Percentiles rank a stretch among this genome's conserved stretches.
Evolutionary conservation across 53 echinoderm and acorn worm genomes (phyloP).

Genomic region (Paracentrotus lividus): DNA sequence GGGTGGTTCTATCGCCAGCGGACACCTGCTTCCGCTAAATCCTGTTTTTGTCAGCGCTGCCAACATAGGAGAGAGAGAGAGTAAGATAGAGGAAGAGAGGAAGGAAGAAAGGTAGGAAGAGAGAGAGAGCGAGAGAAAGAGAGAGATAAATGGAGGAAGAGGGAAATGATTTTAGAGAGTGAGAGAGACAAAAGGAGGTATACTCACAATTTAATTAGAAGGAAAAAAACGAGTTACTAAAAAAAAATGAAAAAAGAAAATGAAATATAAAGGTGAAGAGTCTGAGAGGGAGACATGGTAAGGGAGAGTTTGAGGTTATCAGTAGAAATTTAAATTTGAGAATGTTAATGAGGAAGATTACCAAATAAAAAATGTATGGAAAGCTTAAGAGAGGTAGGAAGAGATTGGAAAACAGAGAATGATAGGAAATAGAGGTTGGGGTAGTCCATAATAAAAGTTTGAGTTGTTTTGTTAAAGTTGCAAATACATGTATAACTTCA

Average conservation of each 20-base stretch:
- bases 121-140: neutral
- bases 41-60: conserved; percentile 71
- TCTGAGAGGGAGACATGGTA: too few relatives aligned
- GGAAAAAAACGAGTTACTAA: too few relatives aligned
- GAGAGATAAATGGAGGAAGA: conserved; percentile 14
- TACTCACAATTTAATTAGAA: too few relatives aligned
- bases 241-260: too few relatives aligned
- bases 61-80: neutral
- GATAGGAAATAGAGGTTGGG: neutral
- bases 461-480: conserved; percentile 18
- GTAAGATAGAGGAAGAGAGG: neutral
- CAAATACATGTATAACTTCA: conserved; percentile 1
- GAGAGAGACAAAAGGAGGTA: too few relatives aligned
- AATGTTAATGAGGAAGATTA: neutral
- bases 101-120: neutral
- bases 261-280: too few relatives aligned
- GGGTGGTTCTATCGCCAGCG: conserved; percentile 63
- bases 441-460: neutral
- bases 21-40: conserved; percentile 71
- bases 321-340: too few relatives aligned
- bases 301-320: too few relatives aligned
- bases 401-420: neutral
- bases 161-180: too few relatives aligned
- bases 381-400: neutral
- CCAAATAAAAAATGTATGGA: neutral